Evolutionary conservation across 2,797 vertebrate genomes (phyloP).

Genomic region (Toxotes lorentzi): DNA sequence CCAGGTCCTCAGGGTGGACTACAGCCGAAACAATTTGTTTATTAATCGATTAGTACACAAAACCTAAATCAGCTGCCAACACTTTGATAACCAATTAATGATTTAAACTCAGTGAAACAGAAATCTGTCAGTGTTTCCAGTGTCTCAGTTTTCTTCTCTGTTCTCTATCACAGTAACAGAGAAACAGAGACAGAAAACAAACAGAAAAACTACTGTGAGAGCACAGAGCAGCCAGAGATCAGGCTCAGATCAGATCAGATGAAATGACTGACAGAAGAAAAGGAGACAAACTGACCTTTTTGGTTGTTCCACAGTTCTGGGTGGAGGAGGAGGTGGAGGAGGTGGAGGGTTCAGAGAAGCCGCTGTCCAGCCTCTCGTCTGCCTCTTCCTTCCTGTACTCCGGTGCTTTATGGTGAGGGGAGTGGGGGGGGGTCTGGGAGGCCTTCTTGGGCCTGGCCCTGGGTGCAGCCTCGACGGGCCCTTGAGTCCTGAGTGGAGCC

Average conservation of each 20-base stretch:
- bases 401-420: background rate
- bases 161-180: too few relatives aligned
- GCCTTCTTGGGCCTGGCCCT: background rate
- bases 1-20: background rate
- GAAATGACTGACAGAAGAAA: background rate
- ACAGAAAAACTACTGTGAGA: background rate
- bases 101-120: too few relatives aligned
- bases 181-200: background rate
- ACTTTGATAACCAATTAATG: too few relatives aligned
- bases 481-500: constrained; percentile 80
- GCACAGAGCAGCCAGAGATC: too few relatives aligned
- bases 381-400: constrained; percentile 71
- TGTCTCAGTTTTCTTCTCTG: too few relatives aligned
- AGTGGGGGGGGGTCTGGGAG: background rate
- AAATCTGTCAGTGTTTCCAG: too few relatives aligned
- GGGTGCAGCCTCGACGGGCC: background rate
- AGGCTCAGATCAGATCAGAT: background rate
- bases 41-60: background rate
- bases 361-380: constrained; percentile 83
- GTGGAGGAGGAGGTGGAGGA: constrained; percentile 1
- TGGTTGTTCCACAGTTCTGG: constrained; percentile 45
- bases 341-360: constrained; percentile 75
- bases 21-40: background rate
- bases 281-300: constrained; percentile 77
- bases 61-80: too few relatives aligned